Conservation (phyloP, 2,797 vertebrate genomes). For the Macropodus opercularis region DNA sequence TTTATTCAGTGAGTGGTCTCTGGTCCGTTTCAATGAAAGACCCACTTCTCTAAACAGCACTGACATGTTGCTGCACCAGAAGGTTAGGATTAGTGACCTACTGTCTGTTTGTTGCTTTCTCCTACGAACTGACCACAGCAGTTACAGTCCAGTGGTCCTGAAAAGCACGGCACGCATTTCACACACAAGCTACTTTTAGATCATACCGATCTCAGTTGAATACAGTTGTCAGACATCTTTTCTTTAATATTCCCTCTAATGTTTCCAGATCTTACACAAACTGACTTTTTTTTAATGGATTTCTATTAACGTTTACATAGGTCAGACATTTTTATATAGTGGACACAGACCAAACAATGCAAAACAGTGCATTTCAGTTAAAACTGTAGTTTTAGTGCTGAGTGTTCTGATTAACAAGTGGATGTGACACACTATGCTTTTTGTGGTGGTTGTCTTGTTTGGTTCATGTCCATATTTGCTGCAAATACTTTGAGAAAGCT, state of each 20-base stretch:
- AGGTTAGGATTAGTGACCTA: neutral
- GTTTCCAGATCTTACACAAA: constrained; percentile 6
- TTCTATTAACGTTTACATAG: constrained; percentile 6
- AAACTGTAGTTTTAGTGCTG: constrained; percentile 11
- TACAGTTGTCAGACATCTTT: neutral
- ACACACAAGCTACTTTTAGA: constrained; percentile 22
- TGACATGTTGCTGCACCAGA: too few species aligned
- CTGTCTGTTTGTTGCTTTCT: constrained; percentile 10
- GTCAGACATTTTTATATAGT: constrained; percentile 20
- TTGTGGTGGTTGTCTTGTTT: constrained; percentile 48
- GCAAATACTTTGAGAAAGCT: constrained; percentile 13
- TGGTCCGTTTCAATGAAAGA: too few species aligned
- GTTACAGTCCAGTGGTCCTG: neutral
- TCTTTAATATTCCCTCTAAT: neutral
- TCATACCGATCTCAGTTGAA: constrained; percentile 3
- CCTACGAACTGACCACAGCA: neutral
- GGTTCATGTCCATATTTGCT: constrained; percentile 41
- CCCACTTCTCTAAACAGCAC: too few species aligned
- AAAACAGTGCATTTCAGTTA: constrained; percentile 40
- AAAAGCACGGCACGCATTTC: constrained; percentile 7
- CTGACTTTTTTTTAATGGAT: neutral
- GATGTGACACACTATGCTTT: constrained; percentile 36
- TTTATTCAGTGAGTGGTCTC: too few species aligned
- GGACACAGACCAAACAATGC: constrained; percentile 18
- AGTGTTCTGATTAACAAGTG: constrained; percentile 23